Evolutionary conservation across 2,113 vertebrate species (phyloP).

Genomic region (Carassius carassius): DNA sequence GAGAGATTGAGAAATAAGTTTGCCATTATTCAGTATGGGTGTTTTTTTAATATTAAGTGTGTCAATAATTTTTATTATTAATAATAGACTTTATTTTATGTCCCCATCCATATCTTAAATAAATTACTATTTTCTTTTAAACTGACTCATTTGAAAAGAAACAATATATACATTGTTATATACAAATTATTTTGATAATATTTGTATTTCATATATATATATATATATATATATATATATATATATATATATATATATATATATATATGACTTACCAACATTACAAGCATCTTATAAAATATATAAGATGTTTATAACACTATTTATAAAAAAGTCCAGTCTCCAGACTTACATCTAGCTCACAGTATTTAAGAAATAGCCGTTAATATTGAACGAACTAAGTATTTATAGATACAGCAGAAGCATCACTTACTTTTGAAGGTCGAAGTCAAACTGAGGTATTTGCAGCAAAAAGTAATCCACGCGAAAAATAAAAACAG

Average conservation of each 20-base stretch:
- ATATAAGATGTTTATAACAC: too few relatives aligned
- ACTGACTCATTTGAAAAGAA: background rate
- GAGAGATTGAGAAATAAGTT: background rate
- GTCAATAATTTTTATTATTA: background rate
- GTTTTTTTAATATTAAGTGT: too few relatives aligned
- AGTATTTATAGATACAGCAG: background rate
- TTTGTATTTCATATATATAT: background rate
- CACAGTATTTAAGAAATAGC: background rate
- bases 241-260: background rate
- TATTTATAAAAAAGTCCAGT: too few relatives aligned
- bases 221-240: too few relatives aligned
- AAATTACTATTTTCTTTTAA: background rate
- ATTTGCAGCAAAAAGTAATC: conserved; percentile 73
- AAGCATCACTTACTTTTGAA: conserved; percentile 78
- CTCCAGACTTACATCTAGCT: too few relatives aligned
- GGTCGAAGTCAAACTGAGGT: conserved; percentile 76
- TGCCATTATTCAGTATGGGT: background rate
- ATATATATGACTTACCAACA: too few relatives aligned
- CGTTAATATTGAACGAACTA: background rate
- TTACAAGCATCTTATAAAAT: too few relatives aligned
- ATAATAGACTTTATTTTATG: background rate
- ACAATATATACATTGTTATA: background rate
- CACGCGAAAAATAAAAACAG: conserved; percentile 64
- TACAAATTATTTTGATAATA: too few relatives aligned
- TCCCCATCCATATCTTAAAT: background rate